Base-by-base conservation (phyloP, 2,888 invertebrate genomes). In the Eupithecia centaureata region DNA sequence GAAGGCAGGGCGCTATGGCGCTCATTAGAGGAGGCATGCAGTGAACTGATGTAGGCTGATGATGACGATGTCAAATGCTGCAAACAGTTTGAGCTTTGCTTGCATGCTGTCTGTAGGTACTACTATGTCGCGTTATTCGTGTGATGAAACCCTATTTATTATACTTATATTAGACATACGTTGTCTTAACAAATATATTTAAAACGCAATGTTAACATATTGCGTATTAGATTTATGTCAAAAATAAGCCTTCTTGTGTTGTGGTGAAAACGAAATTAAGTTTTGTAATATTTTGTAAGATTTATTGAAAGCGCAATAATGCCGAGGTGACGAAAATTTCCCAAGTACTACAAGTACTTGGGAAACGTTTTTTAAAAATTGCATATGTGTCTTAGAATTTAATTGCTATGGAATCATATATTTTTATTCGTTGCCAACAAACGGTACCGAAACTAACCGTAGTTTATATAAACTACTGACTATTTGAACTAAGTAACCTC, bases 91-190 rank as follows among this genome's bases (percentile, higher is more conserved):
- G 0, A 4, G 1, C 18, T 18, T 4, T 47, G 47, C 12, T 18
- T 42, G 18, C 42, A 8, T 42, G 2, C n/a, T 7, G 18, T 42
- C 42, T 18, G n/a, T 47, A 15, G 27, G 63, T 63, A 59, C 54
- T 61, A 28, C 61, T 61, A 57, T 60, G 63, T 56, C 63, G 33
- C 78, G 76, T 68, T 70, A 60, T 75, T 81, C 82, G 85, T 81
- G 18, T 77, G 82, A 80, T 65, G 74, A 77, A 76, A 83, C 85
- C 81, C 82, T 85, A 85, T n/a, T n/a, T n/a, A n/a, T n/a, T n/a
- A n/a, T n/a, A n/a, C n/a, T n/a, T n/a, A n/a, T n/a, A n/a, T 86
- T 84, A 85, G 82, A 82, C 78, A 76, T 78, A 75, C 79, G 80
- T 76, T 80, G 76, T 75, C 79, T n/a, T n/a, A n/a, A n/a, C n/a